phyloP scores from a whole-genome alignment of 2,888 invertebrate genomes.

The Ariolimax columbianus region DNA sequence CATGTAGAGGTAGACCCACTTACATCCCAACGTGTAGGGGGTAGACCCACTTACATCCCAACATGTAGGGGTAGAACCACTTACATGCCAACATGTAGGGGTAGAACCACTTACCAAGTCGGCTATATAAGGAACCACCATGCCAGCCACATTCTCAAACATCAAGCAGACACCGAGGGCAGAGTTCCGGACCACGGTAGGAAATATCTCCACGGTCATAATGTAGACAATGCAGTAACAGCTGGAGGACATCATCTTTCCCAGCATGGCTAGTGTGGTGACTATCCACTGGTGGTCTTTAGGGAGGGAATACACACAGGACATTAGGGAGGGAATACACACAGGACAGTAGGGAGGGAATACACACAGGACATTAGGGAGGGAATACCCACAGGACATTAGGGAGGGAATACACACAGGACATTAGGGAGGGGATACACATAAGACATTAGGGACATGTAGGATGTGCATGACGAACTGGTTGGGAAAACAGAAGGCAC shows the following conservation, averaged over 20 bases:
- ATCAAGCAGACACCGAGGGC: slow-evolving; percentile 45
- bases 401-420: too few species aligned
- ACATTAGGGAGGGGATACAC: too few species aligned
- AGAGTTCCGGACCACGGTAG: slow-evolving; percentile 50
- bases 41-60: too few species aligned
- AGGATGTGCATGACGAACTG: too few species aligned
- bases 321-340: background rate
- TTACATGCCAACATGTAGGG: too few species aligned
- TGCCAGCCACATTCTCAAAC: slow-evolving; percentile 47
- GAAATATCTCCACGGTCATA: slow-evolving; percentile 50
- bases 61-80: too few species aligned
- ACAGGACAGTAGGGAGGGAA: background rate
- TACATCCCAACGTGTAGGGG: too few species aligned
- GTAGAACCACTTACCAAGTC: slow-evolving; percentile 51
- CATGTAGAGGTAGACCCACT: too few species aligned
- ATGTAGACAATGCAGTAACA: slow-evolving; percentile 49
- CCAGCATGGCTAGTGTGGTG: slow-evolving; percentile 44
- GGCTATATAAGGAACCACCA: slow-evolving; percentile 51
- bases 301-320: background rate
- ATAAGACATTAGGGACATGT: too few species aligned
- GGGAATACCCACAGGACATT: background rate
- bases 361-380: background rate
- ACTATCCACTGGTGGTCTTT: slow-evolving; percentile 48
- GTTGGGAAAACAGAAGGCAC: too few species aligned
- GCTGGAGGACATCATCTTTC: slow-evolving; percentile 41